These are phyloP conservation scores for silkworm (Bombyx mori) DNA, from an alignment of 1,140 invertebrate species.

Conservation along the genomic window DNA sequence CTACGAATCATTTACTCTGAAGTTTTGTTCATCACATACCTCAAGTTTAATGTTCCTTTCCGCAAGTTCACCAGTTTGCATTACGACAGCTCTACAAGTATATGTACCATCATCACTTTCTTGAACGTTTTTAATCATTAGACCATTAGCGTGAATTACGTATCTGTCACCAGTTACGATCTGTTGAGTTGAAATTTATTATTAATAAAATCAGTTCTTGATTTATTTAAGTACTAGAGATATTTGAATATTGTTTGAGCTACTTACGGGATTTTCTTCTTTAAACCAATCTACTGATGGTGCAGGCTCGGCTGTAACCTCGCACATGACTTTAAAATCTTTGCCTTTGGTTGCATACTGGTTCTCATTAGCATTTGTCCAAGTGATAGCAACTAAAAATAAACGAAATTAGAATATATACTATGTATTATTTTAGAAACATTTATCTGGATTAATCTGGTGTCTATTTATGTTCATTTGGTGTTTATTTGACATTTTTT, in stretches of 20 bases:
- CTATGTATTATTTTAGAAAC: not conserved
- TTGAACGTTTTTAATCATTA: constrained; percentile 83
- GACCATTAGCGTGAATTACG: constrained; percentile 81
- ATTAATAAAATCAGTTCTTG: constrained; percentile 1
- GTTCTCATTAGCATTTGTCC: constrained; percentile 85
- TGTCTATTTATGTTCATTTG: no score
- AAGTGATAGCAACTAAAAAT: constrained; percentile 83
- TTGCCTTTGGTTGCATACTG: constrained; percentile 85
- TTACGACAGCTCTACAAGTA: constrained; percentile 86
- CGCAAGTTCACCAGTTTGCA: constrained; percentile 82
- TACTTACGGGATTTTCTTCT: constrained; percentile 76
- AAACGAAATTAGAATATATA: not conserved
- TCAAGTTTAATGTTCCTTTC: constrained; percentile 84
- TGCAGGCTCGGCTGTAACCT: constrained; percentile 86
- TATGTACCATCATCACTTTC: constrained; percentile 89
- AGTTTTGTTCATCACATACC: constrained; percentile 59
- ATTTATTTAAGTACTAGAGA: not conserved
- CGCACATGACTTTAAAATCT: constrained; percentile 85
- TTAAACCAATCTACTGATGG: constrained; percentile 88
- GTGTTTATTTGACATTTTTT: no score
- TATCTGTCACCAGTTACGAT: constrained; percentile 78
- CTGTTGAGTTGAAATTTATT: constrained; percentile 32
- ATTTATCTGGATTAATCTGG: not conserved
- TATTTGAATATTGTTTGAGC: constrained; percentile 1
- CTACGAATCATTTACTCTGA: not conserved